A percentile compares a stretch with the other conserved stretches of the same genome.
phyloP scores from a whole-genome alignment of 2,797 vertebrate species.

The Mormyrops boulengeri region DNA sequence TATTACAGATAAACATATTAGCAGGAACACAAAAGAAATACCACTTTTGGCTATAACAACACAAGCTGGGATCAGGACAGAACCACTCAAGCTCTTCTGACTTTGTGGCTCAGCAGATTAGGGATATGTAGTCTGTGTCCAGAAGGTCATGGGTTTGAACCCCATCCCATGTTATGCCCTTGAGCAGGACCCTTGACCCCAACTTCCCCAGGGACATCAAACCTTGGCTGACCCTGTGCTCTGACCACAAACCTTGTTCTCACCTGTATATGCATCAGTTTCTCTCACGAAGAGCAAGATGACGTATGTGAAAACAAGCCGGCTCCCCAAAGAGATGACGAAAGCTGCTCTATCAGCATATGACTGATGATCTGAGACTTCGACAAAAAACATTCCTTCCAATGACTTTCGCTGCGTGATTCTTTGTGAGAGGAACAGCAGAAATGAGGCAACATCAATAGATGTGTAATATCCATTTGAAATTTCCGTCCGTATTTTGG shows the following conservation, averaged over 20 bases:
- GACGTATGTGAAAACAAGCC: background rate
- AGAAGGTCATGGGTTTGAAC: background rate
- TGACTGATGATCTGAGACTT: background rate
- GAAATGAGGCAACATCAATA: background rate
- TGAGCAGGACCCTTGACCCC: background rate
- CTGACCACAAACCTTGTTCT: background rate
- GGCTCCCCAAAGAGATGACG: background rate
- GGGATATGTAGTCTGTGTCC: background rate
- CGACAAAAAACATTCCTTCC: background rate
- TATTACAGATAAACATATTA: background rate
- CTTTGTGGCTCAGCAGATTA: background rate
- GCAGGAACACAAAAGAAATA: background rate
- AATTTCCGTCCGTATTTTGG: background rate
- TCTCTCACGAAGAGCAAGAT: background rate
- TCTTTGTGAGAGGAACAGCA: background rate
- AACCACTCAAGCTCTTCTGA: background rate
- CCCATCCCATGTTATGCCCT: background rate
- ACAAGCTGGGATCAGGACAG: background rate
- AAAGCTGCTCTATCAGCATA: background rate
- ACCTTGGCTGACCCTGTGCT: background rate
- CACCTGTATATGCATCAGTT: background rate
- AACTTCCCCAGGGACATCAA: background rate
- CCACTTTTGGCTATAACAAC: background rate
- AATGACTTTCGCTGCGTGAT: background rate
- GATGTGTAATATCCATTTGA: background rate